Evolutionary conservation across 1,140 invertebrate genomes (phyloP).

Genomic region (Leptonema lineaticorne): DNA sequence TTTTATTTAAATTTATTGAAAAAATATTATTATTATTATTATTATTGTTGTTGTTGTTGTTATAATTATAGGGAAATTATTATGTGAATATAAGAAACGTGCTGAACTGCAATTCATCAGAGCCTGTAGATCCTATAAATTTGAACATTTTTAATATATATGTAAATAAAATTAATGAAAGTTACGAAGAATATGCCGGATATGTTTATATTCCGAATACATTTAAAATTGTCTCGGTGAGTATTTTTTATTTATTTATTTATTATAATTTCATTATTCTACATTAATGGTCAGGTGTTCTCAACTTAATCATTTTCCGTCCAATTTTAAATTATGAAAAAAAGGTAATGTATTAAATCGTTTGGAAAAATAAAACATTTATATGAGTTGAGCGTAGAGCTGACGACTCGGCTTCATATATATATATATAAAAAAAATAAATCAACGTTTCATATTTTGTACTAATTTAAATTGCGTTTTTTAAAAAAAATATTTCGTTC

Average conservation of each 20-base stretch:
- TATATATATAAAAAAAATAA: no score
- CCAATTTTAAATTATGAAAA: no score
- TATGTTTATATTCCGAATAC: not conserved
- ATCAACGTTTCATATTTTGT: no score
- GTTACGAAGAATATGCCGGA: not conserved
- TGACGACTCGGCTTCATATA: no score
- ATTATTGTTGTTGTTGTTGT: not conserved
- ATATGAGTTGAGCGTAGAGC: no score
- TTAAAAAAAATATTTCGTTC: no score
- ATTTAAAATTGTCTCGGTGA: not conserved
- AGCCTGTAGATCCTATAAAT: not conserved
- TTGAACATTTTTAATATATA: not conserved
- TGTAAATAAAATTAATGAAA: not conserved
- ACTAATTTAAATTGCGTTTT: no score
- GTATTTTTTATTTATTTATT: no score
- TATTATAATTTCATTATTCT: no score
- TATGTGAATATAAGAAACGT: not conserved
- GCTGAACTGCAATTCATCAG: not conserved
- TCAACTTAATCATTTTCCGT: no score
- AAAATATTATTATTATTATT: not conserved
- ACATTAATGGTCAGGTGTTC: conserved; percentile 17
- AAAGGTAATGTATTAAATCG: no score
- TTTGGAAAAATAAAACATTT: no score
- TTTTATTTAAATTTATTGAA: not conserved
- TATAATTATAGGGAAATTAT: not conserved